These are phyloP conservation scores for Typhlichthys subterraneus DNA, from an alignment of 2,797 vertebrate species.

Conservation along the genomic window DNA sequence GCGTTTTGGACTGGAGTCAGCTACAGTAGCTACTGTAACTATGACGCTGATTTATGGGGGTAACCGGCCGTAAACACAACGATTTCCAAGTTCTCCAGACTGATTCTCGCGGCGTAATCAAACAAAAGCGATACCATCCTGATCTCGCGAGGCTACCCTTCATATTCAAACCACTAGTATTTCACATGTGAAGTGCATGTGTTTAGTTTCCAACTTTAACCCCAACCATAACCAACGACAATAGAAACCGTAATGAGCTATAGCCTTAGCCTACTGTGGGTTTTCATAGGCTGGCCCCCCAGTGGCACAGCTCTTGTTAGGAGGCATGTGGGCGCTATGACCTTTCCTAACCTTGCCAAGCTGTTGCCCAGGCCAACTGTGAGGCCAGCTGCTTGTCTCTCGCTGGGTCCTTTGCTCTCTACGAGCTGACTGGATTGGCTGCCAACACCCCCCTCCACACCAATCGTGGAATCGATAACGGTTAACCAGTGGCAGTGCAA, in stretches of 20 bases:
- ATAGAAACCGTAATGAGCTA: not conserved
- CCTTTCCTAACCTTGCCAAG: constrained; percentile 72
- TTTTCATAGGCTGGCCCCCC: constrained; percentile 24
- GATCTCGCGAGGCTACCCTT: too few relatives aligned
- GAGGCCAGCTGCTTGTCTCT: constrained; percentile 73
- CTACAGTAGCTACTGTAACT: too few relatives aligned
- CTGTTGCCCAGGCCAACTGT: constrained; percentile 65
- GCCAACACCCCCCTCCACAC: constrained; percentile 28
- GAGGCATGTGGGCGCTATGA: constrained; percentile 70
- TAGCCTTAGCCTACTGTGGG: not conserved
- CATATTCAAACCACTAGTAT: too few relatives aligned
- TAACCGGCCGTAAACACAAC: too few relatives aligned
- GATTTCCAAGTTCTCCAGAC: too few relatives aligned
- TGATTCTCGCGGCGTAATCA: too few relatives aligned
- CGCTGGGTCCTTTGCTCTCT: constrained; percentile 46
- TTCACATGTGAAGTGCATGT: too few relatives aligned
- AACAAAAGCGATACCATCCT: too few relatives aligned
- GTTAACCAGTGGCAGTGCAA: not conserved
- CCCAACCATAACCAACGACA: not conserved
- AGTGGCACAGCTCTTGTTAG: constrained; percentile 26
- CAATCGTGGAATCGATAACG: not conserved
- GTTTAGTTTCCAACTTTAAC: too few relatives aligned
- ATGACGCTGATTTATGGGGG: too few relatives aligned
- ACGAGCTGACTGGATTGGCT: constrained; percentile 27
- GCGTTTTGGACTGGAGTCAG: too few relatives aligned